These are phyloP conservation scores for Lingula anatina DNA, from an alignment of 2,888 invertebrate genomes.

Conservation along the genomic window DNA sequence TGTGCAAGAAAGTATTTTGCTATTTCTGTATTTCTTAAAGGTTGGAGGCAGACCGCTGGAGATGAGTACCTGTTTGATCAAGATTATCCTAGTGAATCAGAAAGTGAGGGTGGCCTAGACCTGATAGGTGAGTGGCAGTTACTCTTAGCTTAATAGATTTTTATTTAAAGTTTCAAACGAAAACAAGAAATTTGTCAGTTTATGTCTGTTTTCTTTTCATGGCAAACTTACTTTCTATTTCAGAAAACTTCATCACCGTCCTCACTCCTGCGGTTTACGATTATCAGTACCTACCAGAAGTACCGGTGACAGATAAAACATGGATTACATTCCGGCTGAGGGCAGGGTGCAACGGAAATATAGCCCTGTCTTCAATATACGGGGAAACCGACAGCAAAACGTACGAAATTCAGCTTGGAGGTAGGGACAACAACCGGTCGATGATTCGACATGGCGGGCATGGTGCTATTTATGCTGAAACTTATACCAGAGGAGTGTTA, in stretches of 20 bases:
- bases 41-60: too few species aligned
- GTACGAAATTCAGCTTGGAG: slow-evolving; percentile 41
- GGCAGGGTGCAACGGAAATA: slow-evolving; percentile 39
- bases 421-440: slow-evolving; percentile 35
- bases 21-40: too few species aligned
- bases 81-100: too few species aligned
- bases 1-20: too few species aligned
- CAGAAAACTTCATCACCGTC: slow-evolving; percentile 47
- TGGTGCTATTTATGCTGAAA: slow-evolving; percentile 30
- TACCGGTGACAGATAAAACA: slow-evolving; percentile 38
- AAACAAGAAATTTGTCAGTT: neutral
- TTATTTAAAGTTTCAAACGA: too few species aligned
- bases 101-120: too few species aligned
- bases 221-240: too few species aligned
- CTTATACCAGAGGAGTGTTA: slow-evolving; percentile 12
- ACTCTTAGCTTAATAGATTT: too few species aligned
- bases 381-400: slow-evolving; percentile 43
- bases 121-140: too few species aligned
- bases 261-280: slow-evolving; percentile 43
- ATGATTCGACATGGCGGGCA: slow-evolving; percentile 33
- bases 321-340: slow-evolving; percentile 42
- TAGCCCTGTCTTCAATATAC: slow-evolving; percentile 43
- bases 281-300: slow-evolving; percentile 44
- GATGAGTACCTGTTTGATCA: too few species aligned
- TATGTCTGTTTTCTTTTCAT: neutral